Evolutionary conservation across 1,140 invertebrate genomes (phyloP), one percentile per base, ranked within the genome.

Genomic region (Bombus consobrinus): DNA sequence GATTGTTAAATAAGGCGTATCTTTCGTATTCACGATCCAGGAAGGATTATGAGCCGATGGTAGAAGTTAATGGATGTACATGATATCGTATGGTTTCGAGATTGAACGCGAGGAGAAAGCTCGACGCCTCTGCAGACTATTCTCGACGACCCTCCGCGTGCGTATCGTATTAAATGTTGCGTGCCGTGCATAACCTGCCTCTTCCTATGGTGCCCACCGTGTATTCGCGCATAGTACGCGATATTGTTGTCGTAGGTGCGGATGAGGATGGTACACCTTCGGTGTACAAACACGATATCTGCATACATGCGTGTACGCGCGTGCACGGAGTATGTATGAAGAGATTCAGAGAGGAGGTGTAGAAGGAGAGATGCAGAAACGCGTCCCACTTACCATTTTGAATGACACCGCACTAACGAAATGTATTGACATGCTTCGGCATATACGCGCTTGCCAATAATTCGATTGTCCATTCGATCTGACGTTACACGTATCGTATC

Each of bases 111-210:
- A 91, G 88, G 92, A 91, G 89, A 93, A 94, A 93, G 90, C 91
- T 91, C 83, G 89, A 94, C 94, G 93, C 93, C 93, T 94, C 93
- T 94, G 94, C 92, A 92, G 84, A 86, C 90, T 92, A 85, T 92
- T 89, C 88, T 78, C 66, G 43, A 91, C 87, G 87, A 91, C 91
- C 87, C 89, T 84, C 87, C 83, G 87, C 88, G 90, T 89, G 91
- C 91, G 82, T 88, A 91, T 88, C 88, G 90, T 91, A 92, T 92
- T 91, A 93, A 89, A 93, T 92, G 90, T 93, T 92, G 87, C 89
- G 88, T 86, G 90, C 91, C 82, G 85, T 88, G 90, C 88, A 91
- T 91, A 92, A 93, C 88, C 90, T 90, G 74, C 84, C 89, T 91
- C 87, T 91, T 90, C 80, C 91, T 92, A 92, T 89, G 89, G 90